A percentile compares a stretch with the other conserved stretches of the same genome.
phyloP scores from a whole-genome alignment of 1,140 invertebrate genomes.

The Drosophila nebulosa region DNA sequence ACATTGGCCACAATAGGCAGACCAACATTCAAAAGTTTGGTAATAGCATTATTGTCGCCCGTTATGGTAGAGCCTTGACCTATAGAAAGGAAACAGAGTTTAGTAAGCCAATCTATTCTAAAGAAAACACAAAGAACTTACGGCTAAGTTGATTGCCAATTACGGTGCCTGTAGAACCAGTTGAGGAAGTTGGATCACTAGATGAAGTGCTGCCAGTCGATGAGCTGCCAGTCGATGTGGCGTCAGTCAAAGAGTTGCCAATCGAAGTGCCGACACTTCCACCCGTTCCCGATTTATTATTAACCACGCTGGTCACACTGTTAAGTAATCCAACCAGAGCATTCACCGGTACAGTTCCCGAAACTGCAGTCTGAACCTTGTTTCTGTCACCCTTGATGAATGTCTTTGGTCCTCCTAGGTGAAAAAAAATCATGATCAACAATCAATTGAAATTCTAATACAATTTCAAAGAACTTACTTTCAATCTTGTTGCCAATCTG shows the following conservation, averaged over 20 bases:
- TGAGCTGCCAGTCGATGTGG: background rate
- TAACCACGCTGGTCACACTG: background rate
- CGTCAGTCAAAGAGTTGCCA: background rate
- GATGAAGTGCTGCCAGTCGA: background rate
- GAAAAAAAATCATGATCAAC: background rate
- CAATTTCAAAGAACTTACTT: background rate
- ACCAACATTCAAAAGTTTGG: background rate
- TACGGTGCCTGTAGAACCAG: background rate
- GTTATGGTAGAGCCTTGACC: background rate
- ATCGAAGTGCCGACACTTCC: background rate
- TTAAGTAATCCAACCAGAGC: background rate
- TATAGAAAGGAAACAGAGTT: background rate
- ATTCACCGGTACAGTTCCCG: background rate
- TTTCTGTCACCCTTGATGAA: conserved; percentile 2
- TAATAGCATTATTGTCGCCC: background rate
- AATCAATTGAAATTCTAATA: no score
- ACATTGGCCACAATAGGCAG: background rate
- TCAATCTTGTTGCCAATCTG: background rate
- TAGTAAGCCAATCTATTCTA: no score
- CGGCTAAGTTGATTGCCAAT: background rate
- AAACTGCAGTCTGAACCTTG: background rate
- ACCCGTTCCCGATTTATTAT: background rate
- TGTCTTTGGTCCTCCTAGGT: background rate
- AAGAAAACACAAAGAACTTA: background rate
- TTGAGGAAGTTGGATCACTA: background rate